Base-by-base conservation (phyloP, 1,140 invertebrate genomes). In the Luehdorfia chinensis region DNA sequence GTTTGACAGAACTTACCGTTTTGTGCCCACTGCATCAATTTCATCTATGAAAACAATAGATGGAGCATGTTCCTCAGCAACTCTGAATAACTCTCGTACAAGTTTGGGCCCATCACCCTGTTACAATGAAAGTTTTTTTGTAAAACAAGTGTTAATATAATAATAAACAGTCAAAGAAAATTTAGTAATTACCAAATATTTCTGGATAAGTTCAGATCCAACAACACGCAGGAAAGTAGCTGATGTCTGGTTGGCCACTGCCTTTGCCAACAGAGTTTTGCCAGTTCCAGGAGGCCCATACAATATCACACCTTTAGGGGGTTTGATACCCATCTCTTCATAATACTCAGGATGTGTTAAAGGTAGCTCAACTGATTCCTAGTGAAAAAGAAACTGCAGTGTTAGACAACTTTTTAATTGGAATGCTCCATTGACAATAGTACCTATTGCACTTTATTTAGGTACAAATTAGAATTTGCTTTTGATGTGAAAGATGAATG, bases 21-120 rank as follows among this genome's bases (percentile, higher is more conserved):
- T 99, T 12, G 98, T 99, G 37, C 98, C 98, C 21, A 99, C 96
- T 50, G 98, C 98, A 91, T 99, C 98, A 69, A 99, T 99, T 92
- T 99, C 98, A 90, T 99, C 98, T 76, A 99, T 99, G 79, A 99
- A 99, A 0, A 99, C 98, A 87, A 99, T 99, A 0, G 97, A 99
- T 4, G 98, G 98, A 1, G 98, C 97, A 90, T 99, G 97, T 84
- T 99, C 98, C 77, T 99, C 98, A 12, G 98, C 98, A 4, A 99
- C 98, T 71, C 98, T 88, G 87, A 99, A 99, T 8, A 99, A 83
- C 80, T 99, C 98, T 55, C 98, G 89, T 2, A 99, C 98, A 28
- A 99, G 88, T 88, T 99, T 99, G 0, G 98, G 98, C 13, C 98
- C 98, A 90, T 99, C 98, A 55, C 98, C 98, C 92, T 94, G 75